Percentiles rank a stretch among this genome's conserved stretches.
Evolutionary conservation across 1,140 invertebrate species (phyloP).

Genomic region (Drepana arcuata): DNA sequence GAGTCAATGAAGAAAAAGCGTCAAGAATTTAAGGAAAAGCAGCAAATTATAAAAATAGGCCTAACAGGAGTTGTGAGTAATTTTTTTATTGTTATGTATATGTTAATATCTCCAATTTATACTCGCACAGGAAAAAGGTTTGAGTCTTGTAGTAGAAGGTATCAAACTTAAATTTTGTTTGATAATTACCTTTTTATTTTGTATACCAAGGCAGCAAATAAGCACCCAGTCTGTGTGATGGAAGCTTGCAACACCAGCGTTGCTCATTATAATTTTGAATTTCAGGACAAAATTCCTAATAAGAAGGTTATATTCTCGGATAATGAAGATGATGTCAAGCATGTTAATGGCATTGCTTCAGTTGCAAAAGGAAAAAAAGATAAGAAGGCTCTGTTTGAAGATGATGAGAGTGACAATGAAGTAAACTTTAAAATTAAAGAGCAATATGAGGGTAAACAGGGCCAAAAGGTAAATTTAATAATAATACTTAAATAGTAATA

Average conservation of each 20-base stretch:
- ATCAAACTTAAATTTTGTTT: too few species aligned
- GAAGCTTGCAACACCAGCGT: too few species aligned
- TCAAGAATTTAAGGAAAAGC: constrained; percentile 71
- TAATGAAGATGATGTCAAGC: constrained; percentile 26
- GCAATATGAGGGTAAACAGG: constrained; percentile 71
- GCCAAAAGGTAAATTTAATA: constrained; percentile 72
- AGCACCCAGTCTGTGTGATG: too few species aligned
- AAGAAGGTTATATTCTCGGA: constrained; percentile 75
- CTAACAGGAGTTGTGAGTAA: constrained; percentile 72
- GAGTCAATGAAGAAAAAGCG: constrained; percentile 73
- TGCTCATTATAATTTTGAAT: constrained; percentile 23
- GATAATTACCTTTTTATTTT: too few species aligned
- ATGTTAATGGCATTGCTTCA: constrained; percentile 5
- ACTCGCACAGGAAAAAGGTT: too few species aligned
- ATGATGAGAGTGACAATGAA: constrained; percentile 60
- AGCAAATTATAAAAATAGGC: constrained; percentile 72
- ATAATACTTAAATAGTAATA: too few species aligned
- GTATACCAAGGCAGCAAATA: too few species aligned
- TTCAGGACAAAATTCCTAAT: constrained; percentile 67
- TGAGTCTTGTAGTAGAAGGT: too few species aligned
- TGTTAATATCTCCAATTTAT: background rate
- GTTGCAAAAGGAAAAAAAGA: constrained; percentile 10
- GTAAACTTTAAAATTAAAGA: constrained; percentile 70
- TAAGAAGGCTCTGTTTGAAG: constrained; percentile 64
- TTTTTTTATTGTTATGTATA: background rate